Evolutionary conservation across 2,888 invertebrate genomes (phyloP).

Genomic region (Drosophila mettleri): DNA sequence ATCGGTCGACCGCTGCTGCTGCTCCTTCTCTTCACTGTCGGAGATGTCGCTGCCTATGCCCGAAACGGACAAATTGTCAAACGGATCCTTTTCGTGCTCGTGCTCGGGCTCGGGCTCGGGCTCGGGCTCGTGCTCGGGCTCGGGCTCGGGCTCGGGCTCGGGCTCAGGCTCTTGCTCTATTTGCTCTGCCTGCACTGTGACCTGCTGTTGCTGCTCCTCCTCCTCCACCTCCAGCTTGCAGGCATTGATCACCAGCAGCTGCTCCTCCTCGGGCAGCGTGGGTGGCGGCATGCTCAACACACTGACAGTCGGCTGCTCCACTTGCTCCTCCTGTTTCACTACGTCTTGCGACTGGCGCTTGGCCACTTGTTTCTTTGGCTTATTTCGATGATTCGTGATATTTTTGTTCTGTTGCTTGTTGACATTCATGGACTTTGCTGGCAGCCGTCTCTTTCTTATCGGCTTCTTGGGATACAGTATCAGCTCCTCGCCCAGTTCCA

Average conservation of each 20-base stretch:
- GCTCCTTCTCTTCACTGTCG: constrained; percentile 21
- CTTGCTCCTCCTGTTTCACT: too few species aligned
- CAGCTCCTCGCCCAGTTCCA: constrained; percentile 23
- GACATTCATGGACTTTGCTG: too few species aligned
- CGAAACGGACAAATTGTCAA: background rate
- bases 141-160: too few species aligned
- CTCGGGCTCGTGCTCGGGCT: too few species aligned
- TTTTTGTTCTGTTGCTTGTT: background rate
- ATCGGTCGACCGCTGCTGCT: background rate
- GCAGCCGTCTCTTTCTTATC: too few species aligned
- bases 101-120: too few species aligned
- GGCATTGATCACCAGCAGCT: constrained; percentile 53
- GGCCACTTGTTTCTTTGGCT: background rate
- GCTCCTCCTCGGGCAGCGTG: constrained; percentile 31
- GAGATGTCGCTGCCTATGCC: constrained; percentile 41
- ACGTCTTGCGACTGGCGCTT: too few species aligned
- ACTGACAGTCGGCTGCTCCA: background rate
- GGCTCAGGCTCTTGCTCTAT: background rate
- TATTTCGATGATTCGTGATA: background rate
- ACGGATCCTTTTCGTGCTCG: background rate
- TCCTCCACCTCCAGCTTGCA: constrained; percentile 40
- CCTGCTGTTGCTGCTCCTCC: background rate
- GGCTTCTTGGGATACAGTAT: too few species aligned
- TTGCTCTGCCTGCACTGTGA: background rate
- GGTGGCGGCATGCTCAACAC: constrained; percentile 35